A percentile compares a stretch with the other conserved stretches of the same genome.
Conservation (phyloP, 2,113 vertebrate genomes). For the Saguinus imperator region DNA sequence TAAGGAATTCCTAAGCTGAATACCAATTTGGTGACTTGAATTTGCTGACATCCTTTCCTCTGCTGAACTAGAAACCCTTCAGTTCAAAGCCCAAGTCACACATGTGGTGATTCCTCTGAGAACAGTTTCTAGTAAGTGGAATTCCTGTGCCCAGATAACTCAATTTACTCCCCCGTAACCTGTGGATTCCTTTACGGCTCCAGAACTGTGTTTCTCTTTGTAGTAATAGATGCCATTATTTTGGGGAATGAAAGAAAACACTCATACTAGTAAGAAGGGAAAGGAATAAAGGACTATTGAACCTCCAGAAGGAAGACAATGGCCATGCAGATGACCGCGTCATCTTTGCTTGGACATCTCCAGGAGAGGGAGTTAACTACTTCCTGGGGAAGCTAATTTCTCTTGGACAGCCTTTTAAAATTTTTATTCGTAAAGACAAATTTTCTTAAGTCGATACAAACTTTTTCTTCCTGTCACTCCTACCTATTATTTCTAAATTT, state of each 20-base stretch:
- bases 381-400: background rate
- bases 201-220: background rate
- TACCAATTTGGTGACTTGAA: background rate
- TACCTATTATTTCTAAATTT: background rate
- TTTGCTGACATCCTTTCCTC: background rate
- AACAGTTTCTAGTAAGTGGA: background rate
- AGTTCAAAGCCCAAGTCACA: background rate
- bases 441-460: background rate
- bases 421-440: background rate
- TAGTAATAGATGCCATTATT: conserved; percentile 16
- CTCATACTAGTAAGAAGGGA: background rate
- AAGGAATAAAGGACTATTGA: background rate
- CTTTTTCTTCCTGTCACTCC: background rate
- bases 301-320: background rate
- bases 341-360: background rate
- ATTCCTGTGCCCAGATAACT: background rate
- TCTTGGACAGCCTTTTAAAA: background rate
- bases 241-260: background rate
- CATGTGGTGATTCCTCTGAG: background rate
- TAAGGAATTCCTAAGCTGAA: background rate
- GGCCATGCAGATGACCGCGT: background rate
- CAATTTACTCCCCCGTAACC: background rate
- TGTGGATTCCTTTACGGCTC: background rate
- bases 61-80: background rate
- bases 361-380: background rate